Evolutionary conservation across 2,113 vertebrate genomes (phyloP), one percentile per base, ranked within the genome.

Genomic region (Chaetodon auriga): DNA sequence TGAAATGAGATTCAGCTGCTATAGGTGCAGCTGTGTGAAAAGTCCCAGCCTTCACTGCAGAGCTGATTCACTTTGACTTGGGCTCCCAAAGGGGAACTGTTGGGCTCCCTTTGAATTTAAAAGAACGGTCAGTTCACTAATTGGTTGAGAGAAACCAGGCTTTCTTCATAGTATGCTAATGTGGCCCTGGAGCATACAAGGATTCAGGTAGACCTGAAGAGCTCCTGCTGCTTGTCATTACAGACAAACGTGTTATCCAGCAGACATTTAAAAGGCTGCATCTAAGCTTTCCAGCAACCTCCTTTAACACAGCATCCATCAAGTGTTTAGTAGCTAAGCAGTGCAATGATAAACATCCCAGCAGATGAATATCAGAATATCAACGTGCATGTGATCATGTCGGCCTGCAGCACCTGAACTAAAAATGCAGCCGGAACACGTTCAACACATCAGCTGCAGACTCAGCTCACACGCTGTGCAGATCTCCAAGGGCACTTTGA

Each of bases 81-180:
- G 3, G 35, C 12, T 45, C 65, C 71, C 70, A 1, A 54, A 49
- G 60, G 61, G 30, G 7, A 16, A 5, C 41, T 1, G 57, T 30
- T 13, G 43, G 23, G 43, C 19, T 36, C 19, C 36, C 36, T 35
- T 5, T 68, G 46, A 35, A 30, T n/a, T 12, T 21, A 23, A 35
- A 51, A 61, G 3, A 71, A 46, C 0, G 61, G 62, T 15, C 75
- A 48, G 60, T 18, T 60, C 72, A 13, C 78, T 68, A 77, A 81
- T 66, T 77, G 66, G 46, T 18, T 25, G 36, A 25, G 65, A 61
- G 60, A 48, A 71, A 48, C 48, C 6, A 0, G 19, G 15, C 19
- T 79, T 36, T n/a, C 21, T 11, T 43, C 6, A 11, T 1, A 7
- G 71, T 43, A 43, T 77, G 80, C 65, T 64, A 61, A 72, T 72